Percentiles rank a stretch among this genome's conserved stretches.
phyloP scores from a whole-genome alignment of 2,113 vertebrate species.

The Microcebus lehilahytsara region DNA sequence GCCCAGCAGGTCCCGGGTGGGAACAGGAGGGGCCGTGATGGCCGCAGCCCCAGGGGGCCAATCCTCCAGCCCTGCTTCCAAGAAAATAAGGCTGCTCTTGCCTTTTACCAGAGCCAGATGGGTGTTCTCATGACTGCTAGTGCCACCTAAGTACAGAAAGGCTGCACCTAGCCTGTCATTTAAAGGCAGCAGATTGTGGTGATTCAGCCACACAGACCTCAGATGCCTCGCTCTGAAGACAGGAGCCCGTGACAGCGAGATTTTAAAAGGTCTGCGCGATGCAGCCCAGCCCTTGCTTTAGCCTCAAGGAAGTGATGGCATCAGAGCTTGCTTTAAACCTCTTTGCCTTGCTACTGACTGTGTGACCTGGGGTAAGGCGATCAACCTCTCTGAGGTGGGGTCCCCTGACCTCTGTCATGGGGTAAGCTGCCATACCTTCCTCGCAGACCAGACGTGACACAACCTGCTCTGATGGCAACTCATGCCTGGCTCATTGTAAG shows the following conservation, averaged over 20 bases:
- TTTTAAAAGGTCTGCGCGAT: not conserved
- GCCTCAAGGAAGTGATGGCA: not conserved
- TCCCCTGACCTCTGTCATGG: not conserved
- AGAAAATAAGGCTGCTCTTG: conserved; percentile 39
- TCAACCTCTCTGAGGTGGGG: not conserved
- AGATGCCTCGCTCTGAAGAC: rapidly evolving
- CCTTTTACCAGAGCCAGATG: conserved; percentile 21
- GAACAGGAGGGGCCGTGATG: not conserved
- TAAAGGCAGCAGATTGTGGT: not conserved
- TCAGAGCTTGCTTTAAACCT: not conserved
- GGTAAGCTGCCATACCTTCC: not conserved
- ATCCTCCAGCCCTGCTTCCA: not conserved
- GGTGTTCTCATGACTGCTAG: not conserved
- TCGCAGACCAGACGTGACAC: not conserved
- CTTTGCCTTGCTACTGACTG: not conserved
- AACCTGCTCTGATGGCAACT: not conserved
- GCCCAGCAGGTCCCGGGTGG: not conserved
- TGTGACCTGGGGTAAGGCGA: not conserved
- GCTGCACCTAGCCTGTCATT: not conserved
- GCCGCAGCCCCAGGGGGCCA: not conserved
- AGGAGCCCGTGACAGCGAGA: not conserved
- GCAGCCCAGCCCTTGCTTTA: not conserved
- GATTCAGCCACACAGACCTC: not conserved
- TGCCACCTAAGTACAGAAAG: not conserved
- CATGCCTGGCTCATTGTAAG: not conserved